These are phyloP conservation scores for Brachionus rubens DNA, from an alignment of 1,140 invertebrate species.

Conservation along the genomic window DNA sequence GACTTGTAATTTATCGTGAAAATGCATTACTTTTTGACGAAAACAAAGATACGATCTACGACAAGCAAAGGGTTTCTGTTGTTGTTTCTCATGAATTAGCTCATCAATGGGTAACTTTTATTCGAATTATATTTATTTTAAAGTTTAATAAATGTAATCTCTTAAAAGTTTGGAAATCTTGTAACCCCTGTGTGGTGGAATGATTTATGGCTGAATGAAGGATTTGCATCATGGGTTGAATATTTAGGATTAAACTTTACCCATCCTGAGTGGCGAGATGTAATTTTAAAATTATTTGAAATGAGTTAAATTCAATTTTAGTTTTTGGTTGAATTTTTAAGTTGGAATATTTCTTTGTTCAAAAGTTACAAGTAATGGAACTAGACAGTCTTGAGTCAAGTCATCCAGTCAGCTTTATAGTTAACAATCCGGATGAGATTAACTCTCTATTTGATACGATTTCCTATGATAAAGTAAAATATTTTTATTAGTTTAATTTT, in stretches of 20 bases:
- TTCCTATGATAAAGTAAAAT: constrained; percentile 72
- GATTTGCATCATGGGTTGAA: constrained; percentile 77
- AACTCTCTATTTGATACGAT: constrained; percentile 89
- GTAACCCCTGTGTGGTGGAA: constrained; percentile 77
- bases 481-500: not conserved
- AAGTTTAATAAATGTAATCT: too few relatives aligned
- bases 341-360: constrained; percentile 66
- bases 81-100: constrained; percentile 75
- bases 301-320: too few relatives aligned
- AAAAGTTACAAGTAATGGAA: constrained; percentile 70
- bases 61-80: constrained; percentile 76
- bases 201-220: constrained; percentile 83
- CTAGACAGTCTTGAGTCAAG: constrained; percentile 78
- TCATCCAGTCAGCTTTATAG: constrained; percentile 80
- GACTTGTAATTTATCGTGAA: constrained; percentile 78
- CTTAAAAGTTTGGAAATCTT: constrained; percentile 72
- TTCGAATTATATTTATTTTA: not conserved
- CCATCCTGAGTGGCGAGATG: constrained; percentile 66
- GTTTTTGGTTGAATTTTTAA: constrained; percentile 53
- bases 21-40: constrained; percentile 74
- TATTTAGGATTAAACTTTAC: constrained; percentile 64
- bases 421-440: constrained; percentile 82
- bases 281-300: too few relatives aligned
- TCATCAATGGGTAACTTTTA: constrained; percentile 62
- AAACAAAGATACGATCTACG: constrained; percentile 66